These are phyloP conservation scores for Hirtodrosophila alboralis DNA, from an alignment of 2,888 invertebrate genomes.

Conservation along the genomic window DNA sequence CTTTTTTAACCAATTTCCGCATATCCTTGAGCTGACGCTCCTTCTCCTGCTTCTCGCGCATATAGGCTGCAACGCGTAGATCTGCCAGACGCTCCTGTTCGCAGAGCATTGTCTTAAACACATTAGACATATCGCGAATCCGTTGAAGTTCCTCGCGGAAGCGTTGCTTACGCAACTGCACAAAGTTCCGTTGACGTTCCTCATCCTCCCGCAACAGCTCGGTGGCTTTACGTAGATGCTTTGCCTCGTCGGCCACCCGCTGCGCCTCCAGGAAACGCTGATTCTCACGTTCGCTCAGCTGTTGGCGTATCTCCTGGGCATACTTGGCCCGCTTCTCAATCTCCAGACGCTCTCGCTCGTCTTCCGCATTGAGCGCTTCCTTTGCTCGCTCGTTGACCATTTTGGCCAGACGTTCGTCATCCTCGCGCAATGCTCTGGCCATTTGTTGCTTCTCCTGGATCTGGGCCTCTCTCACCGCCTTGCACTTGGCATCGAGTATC, in stretches of 20 bases:
- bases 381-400: conserved; percentile 80
- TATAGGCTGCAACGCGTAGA: conserved; percentile 82
- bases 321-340: conserved; percentile 76
- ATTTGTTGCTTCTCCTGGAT: conserved; percentile 87
- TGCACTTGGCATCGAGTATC: conserved; percentile 92
- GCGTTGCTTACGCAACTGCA: conserved; percentile 75
- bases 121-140: conserved; percentile 80
- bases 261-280: conserved; percentile 82
- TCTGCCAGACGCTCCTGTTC: conserved; percentile 83
- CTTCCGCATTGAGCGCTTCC: conserved; percentile 78
- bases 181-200: conserved; percentile 71
- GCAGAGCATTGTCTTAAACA: conserved; percentile 82
- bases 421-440: conserved; percentile 76
- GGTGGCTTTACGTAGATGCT: conserved; percentile 72
- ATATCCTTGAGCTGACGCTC: conserved; percentile 79
- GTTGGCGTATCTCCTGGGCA: conserved; percentile 81
- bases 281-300: conserved; percentile 81
- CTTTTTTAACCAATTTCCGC: conserved; percentile 78
- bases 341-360: conserved; percentile 70
- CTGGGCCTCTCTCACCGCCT: conserved; percentile 93
- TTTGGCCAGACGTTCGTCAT: conserved; percentile 82
- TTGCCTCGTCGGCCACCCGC: conserved; percentile 82
- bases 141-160: conserved; percentile 81
- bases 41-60: conserved; percentile 81
- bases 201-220: conserved; percentile 80